Evolutionary conservation across 2,888 invertebrate genomes (phyloP).

Genomic region (Subacronicta megacephala): DNA sequence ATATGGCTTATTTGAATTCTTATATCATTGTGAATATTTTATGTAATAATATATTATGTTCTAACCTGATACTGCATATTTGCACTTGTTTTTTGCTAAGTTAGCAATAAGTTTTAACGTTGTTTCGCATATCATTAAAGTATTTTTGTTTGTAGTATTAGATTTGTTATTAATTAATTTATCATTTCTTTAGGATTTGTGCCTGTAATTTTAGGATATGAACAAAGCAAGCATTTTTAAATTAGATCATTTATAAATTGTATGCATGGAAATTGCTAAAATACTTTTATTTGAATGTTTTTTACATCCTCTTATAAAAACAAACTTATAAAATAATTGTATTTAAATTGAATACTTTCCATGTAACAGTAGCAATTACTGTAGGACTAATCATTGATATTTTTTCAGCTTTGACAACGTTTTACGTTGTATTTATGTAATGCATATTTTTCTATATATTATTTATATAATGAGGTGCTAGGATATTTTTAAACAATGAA

Average conservation of each 20-base stretch:
- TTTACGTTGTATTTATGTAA: slow-evolving; percentile 44
- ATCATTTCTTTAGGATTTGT: slow-evolving; percentile 43
- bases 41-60: slow-evolving; percentile 2
- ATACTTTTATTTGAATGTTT: slow-evolving; percentile 3
- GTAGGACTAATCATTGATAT: slow-evolving; percentile 40
- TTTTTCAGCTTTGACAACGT: slow-evolving; percentile 19
- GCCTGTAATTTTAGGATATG: slow-evolving; percentile 42
- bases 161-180: slow-evolving; percentile 54
- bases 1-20: background rate
- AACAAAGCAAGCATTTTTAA: slow-evolving; percentile 51
- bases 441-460: slow-evolving; percentile 44
- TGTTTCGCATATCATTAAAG: slow-evolving; percentile 69
- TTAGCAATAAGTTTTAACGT: slow-evolving; percentile 57
- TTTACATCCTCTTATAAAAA: slow-evolving; percentile 15
- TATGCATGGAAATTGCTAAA: slow-evolving; percentile 29
- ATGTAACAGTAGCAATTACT: slow-evolving; percentile 21
- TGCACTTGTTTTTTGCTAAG: slow-evolving; percentile 38
- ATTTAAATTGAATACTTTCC: slow-evolving; percentile 27
- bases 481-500: slow-evolving; percentile 29
- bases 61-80: slow-evolving; percentile 14
- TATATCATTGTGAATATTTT: slow-evolving; percentile 3
- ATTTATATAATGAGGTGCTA: slow-evolving; percentile 47
- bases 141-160: slow-evolving; percentile 64
- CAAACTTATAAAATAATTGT: slow-evolving; percentile 17
- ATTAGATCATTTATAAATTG: no score